phyloP scores from a whole-genome alignment of 2,113 vertebrate genomes.

The Mesitornis unicolor region DNA sequence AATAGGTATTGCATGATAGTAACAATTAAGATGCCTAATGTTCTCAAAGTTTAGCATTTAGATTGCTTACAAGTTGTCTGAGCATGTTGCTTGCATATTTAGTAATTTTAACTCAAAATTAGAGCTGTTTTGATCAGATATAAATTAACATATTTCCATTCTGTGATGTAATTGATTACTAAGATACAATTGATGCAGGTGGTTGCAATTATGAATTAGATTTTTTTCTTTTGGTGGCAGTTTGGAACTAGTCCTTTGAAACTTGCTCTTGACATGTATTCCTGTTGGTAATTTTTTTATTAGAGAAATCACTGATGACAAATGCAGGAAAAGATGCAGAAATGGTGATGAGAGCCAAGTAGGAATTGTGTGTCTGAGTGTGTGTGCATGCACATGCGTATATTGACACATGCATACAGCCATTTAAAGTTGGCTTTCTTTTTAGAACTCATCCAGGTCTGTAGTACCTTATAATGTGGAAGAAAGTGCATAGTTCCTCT shows the following conservation, averaged over 20 bases:
- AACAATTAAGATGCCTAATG: background rate
- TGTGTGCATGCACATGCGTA: rapidly evolving
- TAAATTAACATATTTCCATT: background rate
- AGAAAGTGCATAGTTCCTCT: background rate
- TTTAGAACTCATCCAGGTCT: background rate
- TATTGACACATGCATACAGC: background rate
- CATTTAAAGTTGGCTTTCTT: background rate
- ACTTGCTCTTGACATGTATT: background rate
- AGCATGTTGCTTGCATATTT: background rate
- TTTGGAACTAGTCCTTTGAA: background rate
- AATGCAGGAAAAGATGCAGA: background rate
- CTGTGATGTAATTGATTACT: background rate
- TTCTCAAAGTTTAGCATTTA: background rate
- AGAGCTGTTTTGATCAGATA: background rate
- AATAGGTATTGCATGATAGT: background rate
- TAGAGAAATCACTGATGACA: background rate
- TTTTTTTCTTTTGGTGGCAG: background rate
- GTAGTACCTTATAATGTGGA: background rate
- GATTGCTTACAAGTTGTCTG: background rate
- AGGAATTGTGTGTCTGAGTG: background rate
- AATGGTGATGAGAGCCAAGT: background rate
- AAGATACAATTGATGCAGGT: background rate
- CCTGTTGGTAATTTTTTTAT: background rate
- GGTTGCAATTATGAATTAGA: background rate
- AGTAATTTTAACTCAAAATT: background rate